A percentile compares a stretch with the other conserved stretches of the same genome.
Conservation (phyloP, 2,113 vertebrate genomes). For the Eidolon helvum region DNA sequence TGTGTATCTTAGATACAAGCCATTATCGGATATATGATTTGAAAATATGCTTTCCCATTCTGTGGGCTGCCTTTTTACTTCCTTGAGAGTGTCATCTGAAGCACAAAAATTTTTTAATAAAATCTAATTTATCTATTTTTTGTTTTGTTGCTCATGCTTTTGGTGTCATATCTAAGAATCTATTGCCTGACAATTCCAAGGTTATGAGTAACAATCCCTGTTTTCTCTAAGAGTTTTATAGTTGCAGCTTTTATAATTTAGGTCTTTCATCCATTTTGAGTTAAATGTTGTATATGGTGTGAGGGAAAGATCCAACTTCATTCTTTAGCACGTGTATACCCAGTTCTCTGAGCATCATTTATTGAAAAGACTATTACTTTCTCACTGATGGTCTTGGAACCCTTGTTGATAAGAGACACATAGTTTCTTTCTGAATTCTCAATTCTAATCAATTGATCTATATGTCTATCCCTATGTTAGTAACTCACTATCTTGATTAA, state of each 20-base stretch:
- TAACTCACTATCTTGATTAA: background rate
- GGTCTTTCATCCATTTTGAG: background rate
- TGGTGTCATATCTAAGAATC: background rate
- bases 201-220: background rate
- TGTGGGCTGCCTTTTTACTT: background rate
- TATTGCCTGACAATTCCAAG: background rate
- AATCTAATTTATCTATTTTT: background rate
- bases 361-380: background rate
- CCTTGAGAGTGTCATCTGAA: background rate
- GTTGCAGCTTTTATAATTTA: background rate
- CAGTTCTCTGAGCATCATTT: background rate
- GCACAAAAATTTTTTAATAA: background rate
- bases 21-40: background rate
- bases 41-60: background rate
- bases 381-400: background rate
- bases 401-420: background rate
- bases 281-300: background rate
- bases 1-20: background rate
- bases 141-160: background rate
- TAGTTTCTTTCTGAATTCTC: background rate
- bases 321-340: background rate
- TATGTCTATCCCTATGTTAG: background rate
- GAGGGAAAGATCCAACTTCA: background rate
- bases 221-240: background rate
- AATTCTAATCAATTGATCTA: background rate